These are phyloP conservation scores for Anseranas semipalmata DNA, from an alignment of 2,113 vertebrate species.

Conservation along the genomic window DNA sequence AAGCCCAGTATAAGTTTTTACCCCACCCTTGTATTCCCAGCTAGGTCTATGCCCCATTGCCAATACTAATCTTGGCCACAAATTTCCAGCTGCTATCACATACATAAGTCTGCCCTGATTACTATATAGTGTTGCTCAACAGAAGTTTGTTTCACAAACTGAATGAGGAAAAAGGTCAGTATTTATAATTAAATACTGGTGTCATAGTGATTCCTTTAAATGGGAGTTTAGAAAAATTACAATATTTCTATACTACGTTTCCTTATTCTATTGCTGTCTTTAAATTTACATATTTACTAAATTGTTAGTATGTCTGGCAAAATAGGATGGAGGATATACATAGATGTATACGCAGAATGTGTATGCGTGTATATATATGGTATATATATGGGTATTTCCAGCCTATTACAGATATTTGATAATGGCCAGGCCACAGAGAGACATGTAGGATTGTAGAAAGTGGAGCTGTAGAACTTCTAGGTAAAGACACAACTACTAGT, in stretches of 20 bases:
- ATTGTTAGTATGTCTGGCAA: neutral
- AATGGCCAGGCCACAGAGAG: neutral
- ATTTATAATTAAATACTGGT: neutral
- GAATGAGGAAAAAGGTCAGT: neutral
- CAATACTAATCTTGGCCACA: neutral
- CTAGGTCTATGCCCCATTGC: neutral
- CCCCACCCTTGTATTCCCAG: fast-evolving
- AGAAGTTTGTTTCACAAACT: neutral
- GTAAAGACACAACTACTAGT: neutral
- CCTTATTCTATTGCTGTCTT: neutral
- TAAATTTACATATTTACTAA: neutral
- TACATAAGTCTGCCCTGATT: neutral
- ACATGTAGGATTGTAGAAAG: neutral
- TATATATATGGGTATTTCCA: neutral
- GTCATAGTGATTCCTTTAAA: neutral
- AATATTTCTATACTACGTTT: neutral
- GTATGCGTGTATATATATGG: neutral
- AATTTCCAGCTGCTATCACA: neutral
- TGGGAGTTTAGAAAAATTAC: neutral
- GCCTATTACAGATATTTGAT: neutral
- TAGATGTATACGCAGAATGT: neutral
- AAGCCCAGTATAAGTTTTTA: neutral
- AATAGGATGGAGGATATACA: neutral
- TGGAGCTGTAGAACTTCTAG: neutral
- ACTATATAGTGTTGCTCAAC: neutral